Evolutionary conservation across 2,113 vertebrate genomes (phyloP).

Genomic region (Poecilia latipinna): DNA sequence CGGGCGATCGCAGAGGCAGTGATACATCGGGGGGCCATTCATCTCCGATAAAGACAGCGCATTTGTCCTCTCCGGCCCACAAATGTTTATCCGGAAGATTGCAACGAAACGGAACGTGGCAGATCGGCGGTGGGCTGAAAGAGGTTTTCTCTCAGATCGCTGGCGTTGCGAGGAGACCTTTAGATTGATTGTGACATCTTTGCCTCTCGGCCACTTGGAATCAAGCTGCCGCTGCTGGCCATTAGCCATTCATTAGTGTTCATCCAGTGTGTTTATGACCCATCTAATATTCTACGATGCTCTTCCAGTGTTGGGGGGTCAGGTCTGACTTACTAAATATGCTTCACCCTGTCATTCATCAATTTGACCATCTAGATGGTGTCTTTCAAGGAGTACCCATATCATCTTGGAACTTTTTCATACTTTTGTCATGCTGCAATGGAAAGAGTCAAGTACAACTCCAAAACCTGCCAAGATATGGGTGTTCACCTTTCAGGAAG

Average conservation of each 20-base stretch:
- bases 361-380: no score
- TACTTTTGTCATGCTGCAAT: no score
- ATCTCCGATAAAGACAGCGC: constrained; percentile 62
- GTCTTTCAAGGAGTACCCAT: no score
- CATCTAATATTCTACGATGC: constrained; percentile 11
- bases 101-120: constrained; percentile 75
- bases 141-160: constrained; percentile 68
- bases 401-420: no score
- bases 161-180: constrained; percentile 66
- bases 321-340: background rate
- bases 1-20: constrained; percentile 47
- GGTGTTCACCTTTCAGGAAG: no score
- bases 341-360: constrained; percentile 3
- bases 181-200: constrained; percentile 68
- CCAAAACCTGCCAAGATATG: no score
- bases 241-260: constrained; percentile 46
- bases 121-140: constrained; percentile 66
- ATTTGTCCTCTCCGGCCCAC: constrained; percentile 63
- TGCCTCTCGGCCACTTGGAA: constrained; percentile 46
- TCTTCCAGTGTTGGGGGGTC: constrained; percentile 37
- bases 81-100: constrained; percentile 76
- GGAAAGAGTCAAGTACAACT: no score
- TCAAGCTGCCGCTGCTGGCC: constrained; percentile 23
- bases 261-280: constrained; percentile 36
- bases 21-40: constrained; percentile 56